A percentile compares a stretch with the other conserved stretches of the same genome.
These are phyloP conservation scores for Acanthis flammea DNA, from an alignment of 2,797 vertebrate genomes.

Conservation along the genomic window DNA sequence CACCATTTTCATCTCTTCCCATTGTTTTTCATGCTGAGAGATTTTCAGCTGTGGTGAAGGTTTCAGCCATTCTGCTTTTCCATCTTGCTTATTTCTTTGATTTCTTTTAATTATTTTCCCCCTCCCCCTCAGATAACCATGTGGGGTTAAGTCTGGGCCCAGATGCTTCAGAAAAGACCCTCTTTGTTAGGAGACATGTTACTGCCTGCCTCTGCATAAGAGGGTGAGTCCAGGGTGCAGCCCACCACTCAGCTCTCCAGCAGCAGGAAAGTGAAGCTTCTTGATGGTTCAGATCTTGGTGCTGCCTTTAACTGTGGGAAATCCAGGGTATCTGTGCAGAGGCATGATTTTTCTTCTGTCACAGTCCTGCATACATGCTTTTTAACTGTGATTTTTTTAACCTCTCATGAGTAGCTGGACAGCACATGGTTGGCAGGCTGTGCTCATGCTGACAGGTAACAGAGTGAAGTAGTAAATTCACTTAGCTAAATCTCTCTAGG, in stretches of 20 bases:
- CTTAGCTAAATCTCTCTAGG: not conserved
- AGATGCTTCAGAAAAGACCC: not conserved
- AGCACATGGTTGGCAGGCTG: not conserved
- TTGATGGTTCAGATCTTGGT: not conserved
- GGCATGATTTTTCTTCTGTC: not conserved
- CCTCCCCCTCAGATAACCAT: rapidly evolving
- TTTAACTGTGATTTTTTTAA: not conserved
- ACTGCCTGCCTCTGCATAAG: not conserved
- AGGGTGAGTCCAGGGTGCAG: not conserved
- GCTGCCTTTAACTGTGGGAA: not conserved
- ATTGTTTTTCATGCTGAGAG: not conserved
- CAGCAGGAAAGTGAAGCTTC: rapidly evolving
- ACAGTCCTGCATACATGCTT: not conserved
- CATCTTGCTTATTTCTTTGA: not conserved
- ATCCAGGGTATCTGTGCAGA: not conserved
- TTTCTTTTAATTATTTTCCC: not conserved
- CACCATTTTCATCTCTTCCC: not conserved
- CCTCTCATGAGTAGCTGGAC: not conserved
- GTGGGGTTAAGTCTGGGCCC: not conserved
- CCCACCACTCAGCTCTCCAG: not conserved
- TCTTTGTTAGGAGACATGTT: not conserved
- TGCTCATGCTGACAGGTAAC: not conserved
- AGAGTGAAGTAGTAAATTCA: not conserved
- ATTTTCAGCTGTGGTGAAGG: not conserved
- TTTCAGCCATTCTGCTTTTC: not conserved